Evolutionary conservation across 2,888 invertebrate genomes (phyloP).

Genomic region (Cabera pusaria): DNA sequence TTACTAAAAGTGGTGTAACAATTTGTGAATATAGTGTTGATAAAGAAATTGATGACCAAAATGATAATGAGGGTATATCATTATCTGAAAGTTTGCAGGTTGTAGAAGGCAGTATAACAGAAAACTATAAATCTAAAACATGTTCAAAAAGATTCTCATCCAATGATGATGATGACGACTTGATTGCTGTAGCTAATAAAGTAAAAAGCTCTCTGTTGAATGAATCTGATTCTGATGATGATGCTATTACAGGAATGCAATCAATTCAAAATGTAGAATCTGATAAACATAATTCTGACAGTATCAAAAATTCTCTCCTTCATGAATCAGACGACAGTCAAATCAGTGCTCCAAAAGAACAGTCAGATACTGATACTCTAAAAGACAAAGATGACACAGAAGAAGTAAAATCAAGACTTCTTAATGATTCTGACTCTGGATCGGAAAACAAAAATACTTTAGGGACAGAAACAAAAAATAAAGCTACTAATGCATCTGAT

Average conservation of each 20-base stretch:
- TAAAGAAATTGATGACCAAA: conserved; percentile 2
- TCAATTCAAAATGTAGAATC: neutral
- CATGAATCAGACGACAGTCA: no score
- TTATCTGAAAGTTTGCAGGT: no score
- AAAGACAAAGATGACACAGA: conserved; percentile 19
- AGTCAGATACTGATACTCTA: neutral
- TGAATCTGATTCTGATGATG: conserved; percentile 43
- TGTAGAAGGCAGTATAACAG: no score
- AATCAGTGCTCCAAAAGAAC: no score
- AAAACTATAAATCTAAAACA: conserved; percentile 17
- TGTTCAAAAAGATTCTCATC: conserved; percentile 4
- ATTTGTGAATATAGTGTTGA: conserved; percentile 44
- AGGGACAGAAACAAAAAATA: neutral
- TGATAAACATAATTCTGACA: conserved; percentile 8
- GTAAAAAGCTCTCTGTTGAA: conserved; percentile 41
- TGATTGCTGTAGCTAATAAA: conserved; percentile 29
- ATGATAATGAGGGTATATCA: no score
- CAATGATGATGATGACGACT: conserved; percentile 13
- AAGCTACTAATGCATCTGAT: conserved; percentile 1
- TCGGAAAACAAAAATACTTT: neutral
- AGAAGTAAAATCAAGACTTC: conserved; percentile 31
- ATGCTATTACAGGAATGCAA: neutral
- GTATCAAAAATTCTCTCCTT: conserved; percentile 35
- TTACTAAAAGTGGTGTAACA: conserved; percentile 42
- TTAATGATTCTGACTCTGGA: conserved; percentile 1